A percentile compares a stretch with the other conserved stretches of the same genome.
phyloP scores from a whole-genome alignment of 64 coral and sea anemone species.

The Pachyseris speciosa region DNA sequence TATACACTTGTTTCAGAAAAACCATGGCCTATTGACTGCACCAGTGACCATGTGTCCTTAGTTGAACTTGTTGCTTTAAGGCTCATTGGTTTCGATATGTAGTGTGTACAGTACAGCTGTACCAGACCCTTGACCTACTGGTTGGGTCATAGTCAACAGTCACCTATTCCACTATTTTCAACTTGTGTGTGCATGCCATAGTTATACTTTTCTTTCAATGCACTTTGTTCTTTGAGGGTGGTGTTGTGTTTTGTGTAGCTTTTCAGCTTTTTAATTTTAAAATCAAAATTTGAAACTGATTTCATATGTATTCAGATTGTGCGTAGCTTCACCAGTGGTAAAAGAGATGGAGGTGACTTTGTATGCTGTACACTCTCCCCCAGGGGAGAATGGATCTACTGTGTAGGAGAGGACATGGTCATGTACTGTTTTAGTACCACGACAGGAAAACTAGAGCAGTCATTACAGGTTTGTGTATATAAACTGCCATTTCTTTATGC shows the following conservation, averaged over 20 bases:
- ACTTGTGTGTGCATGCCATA: background rate
- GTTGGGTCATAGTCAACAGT: too few species aligned
- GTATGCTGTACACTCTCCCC: constrained; percentile 89
- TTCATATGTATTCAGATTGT: constrained; percentile 79
- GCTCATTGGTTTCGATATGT: too few species aligned
- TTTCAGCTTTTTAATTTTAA: background rate
- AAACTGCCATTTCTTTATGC: background rate
- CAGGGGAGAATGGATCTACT: constrained; percentile 98
- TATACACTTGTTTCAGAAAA: too few species aligned
- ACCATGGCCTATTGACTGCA: too few species aligned
- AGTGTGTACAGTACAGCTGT: too few species aligned
- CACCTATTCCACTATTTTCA: too few species aligned
- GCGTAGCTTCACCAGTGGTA: constrained; percentile 98
- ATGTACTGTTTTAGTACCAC: constrained; percentile 98
- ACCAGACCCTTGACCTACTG: too few species aligned
- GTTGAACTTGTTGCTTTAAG: too few species aligned
- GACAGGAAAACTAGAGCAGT: constrained; percentile 98
- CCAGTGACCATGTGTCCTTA: too few species aligned
- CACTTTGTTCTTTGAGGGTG: too few species aligned
- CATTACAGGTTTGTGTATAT: constrained; percentile 96
- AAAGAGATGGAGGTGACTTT: constrained; percentile 98
- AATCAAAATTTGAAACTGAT: background rate
- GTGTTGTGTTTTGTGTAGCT: too few species aligned
- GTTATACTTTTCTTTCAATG: background rate
- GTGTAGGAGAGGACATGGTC: constrained; percentile 98